Evolutionary conservation across 2,888 invertebrate genomes (phyloP).

Genomic region (Mechanitis mazaeus): DNA sequence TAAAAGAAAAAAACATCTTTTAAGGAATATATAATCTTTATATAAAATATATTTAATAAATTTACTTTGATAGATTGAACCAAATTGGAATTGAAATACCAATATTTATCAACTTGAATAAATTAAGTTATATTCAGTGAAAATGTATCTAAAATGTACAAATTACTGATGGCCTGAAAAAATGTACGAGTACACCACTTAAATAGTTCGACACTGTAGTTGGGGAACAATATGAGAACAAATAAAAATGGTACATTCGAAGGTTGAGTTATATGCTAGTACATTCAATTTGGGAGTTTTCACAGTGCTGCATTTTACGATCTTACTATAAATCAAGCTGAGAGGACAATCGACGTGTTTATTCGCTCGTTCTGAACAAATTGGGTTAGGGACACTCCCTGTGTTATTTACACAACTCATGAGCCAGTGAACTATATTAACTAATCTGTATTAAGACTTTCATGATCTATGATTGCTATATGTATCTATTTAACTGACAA

Average conservation of each 20-base stretch:
- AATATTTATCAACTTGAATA: too few species aligned
- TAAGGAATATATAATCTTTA: too few species aligned
- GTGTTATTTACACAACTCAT: constrained; percentile 55
- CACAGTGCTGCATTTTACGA: constrained; percentile 47
- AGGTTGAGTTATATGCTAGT: constrained; percentile 34
- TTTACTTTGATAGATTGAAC: too few species aligned
- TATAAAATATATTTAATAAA: too few species aligned
- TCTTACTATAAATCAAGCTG: constrained; percentile 57
- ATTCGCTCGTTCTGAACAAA: constrained; percentile 63
- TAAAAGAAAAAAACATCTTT: too few species aligned
- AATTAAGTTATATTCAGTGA: not conserved
- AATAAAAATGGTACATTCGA: constrained; percentile 31
- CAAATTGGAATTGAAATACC: too few species aligned
- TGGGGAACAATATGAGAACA: constrained; percentile 35
- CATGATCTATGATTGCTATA: too few species aligned
- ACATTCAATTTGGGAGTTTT: constrained; percentile 25
- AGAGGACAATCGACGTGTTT: constrained; percentile 58
- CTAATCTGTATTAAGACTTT: too few species aligned
- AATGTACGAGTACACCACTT: constrained; percentile 19
- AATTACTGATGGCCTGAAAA: constrained; percentile 13
- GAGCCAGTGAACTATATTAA: constrained; percentile 43
- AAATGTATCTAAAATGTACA: not conserved
- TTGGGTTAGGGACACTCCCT: constrained; percentile 63
- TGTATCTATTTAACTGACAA: too few species aligned
- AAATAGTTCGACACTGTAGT: constrained; percentile 20